These are phyloP conservation scores for Colossoma macropomum DNA, from an alignment of 2,113 vertebrate species.

Conservation along the genomic window DNA sequence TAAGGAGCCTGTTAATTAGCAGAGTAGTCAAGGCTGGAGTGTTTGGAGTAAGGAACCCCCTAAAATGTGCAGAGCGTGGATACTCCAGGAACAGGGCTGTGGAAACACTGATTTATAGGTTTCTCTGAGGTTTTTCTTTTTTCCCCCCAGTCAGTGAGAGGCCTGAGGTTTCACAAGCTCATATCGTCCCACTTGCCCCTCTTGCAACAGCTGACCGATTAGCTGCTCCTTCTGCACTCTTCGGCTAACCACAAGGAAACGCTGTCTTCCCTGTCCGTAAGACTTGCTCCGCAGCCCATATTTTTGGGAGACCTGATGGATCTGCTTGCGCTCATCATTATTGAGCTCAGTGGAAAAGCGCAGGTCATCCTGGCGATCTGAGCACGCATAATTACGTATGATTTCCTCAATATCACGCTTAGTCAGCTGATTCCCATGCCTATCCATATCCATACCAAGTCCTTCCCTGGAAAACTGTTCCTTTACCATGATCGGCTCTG, in stretches of 20 bases:
- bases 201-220: constrained; percentile 91
- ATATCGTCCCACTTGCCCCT: constrained; percentile 94
- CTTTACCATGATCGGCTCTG: constrained; percentile 93
- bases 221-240: constrained; percentile 93
- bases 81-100: background rate
- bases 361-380: constrained; percentile 91
- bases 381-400: constrained; percentile 90
- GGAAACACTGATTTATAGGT: background rate
- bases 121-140: constrained; percentile 43
- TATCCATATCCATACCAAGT: constrained; percentile 86
- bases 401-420: constrained; percentile 94
- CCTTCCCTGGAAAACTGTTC: constrained; percentile 95
- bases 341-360: constrained; percentile 94
- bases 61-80: background rate
- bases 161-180: constrained; percentile 93
- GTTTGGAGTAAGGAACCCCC: background rate
- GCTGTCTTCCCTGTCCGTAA: constrained; percentile 87
- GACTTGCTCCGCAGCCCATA: constrained; percentile 96
- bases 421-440: constrained; percentile 82
- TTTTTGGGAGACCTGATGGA: constrained; percentile 92
- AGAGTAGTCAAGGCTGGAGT: background rate
- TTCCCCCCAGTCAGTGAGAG: constrained; percentile 65
- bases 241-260: constrained; percentile 92
- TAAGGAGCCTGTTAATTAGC: background rate
- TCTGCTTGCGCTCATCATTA: constrained; percentile 93